phyloP scores from a whole-genome alignment of 2,888 invertebrate genomes.

The Polia nebulosa region DNA sequence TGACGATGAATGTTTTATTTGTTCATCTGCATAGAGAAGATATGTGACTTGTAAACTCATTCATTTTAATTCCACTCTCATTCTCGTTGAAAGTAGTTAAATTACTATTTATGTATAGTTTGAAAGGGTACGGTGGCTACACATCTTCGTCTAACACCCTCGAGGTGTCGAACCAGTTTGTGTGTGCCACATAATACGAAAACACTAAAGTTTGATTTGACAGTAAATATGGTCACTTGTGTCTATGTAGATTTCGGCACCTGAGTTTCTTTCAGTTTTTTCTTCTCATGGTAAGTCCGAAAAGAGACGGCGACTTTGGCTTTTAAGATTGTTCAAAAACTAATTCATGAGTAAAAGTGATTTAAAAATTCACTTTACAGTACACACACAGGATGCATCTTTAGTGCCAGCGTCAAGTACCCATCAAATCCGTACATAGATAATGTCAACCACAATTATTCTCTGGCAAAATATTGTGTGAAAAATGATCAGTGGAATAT shows the following conservation, averaged over 20 bases:
- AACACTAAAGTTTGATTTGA: slow-evolving; percentile 9
- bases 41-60: slow-evolving; percentile 57
- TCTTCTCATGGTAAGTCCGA: no score
- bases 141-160: slow-evolving; percentile 9
- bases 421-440: slow-evolving; percentile 28
- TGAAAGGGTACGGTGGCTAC: neutral
- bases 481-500: slow-evolving; percentile 49
- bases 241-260: neutral
- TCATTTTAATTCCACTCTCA: slow-evolving; percentile 56
- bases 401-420: neutral
- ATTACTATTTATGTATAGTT: slow-evolving; percentile 34
- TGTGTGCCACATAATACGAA: neutral
- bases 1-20: slow-evolving; percentile 59
- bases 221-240: neutral
- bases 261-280: neutral
- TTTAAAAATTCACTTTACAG: no score
- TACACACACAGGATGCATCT: neutral
- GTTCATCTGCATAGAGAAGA: slow-evolving; percentile 59
- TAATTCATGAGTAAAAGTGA: no score
- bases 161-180: neutral
- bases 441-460: slow-evolving; percentile 39
- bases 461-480: slow-evolving; percentile 52
- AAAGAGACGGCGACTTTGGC: neutral
- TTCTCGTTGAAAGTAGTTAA: slow-evolving; percentile 51
- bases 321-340: neutral